Base-by-base conservation (phyloP, 64 coral and sea anemone genomes). In the Actinia tenebrosa region DNA sequence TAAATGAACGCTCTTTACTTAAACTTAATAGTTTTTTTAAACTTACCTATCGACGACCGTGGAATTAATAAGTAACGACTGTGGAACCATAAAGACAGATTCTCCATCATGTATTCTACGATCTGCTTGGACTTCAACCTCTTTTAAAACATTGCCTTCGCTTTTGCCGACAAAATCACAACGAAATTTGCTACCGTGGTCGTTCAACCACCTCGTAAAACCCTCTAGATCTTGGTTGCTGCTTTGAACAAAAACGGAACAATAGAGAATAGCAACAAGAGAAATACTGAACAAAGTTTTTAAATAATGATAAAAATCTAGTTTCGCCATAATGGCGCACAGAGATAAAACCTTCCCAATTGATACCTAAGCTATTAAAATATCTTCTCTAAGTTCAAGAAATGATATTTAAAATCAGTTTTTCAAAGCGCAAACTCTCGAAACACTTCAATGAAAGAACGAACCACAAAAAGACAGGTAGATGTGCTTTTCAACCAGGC, bases 131-230 rank as follows among this genome's bases (percentile, higher is more conserved):
- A 86, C 90, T 22, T 72, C 46, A 17, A 85, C 60, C 22, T 52
- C 54, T 15, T 47, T 50, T 9, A 43, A 19, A 10, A 79, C 50
- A 45, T 53, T 55, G 7, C 44, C 43, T 45, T 52, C 54, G 55
- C 52, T 92, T 42, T 60, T 72, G 52, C 66, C 26, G 16, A 30
- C 42, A 69, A 92, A 92, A 43, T 82, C 62, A 22, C 90, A 92
- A 56, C 90, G 85, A 50, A 68, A 92, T 27, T 78, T 92, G 52
- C 90, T 66, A 56, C 90, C 90, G 3, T 72, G 44, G 42, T 87
- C 90, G 19, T 87, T 46, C 68, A 92, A 84, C 90, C 90, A 92
- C 58, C 87, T 87, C 17, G 50, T 86, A 42, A 92, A 92, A 16
- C 83, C 60, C 79, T 45, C 63, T 77, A 92, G 75, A 53, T 81